Base-by-base conservation (phyloP, 2,113 vertebrate genomes). In the Sebastes fasciatus region DNA sequence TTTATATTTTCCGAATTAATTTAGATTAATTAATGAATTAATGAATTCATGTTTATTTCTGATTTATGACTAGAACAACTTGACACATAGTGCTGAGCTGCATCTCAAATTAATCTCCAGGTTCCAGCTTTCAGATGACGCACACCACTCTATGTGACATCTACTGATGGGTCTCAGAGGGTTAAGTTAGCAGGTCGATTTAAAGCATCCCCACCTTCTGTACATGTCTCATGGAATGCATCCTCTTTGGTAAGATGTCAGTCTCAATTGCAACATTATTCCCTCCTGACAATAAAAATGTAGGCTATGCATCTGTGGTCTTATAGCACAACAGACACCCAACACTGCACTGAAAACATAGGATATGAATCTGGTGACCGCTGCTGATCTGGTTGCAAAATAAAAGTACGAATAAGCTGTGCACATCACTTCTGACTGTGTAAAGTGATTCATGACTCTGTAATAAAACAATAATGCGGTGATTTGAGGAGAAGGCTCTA, bases 301-400 rank as follows among this genome's bases (percentile, higher is more conserved):
- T 42, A 58, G 45, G 19, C 17, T 34, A 42, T 70, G 5, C 26
- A 54, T 72, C 12, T 21, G 52, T 45, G 11, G 6, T 17, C n/a
- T 23, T 6, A 52, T 12, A 5, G 2, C 45, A 46, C 7, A 46
- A 49, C 11, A 17, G 8, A 42, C 8, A 9, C 21, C 17, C 2
- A 52, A 17, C 23, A 65, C 9, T n/a, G 13, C 45, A 16, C 42
- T 14, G 48, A 14, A 63, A 68, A 63, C 83, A 34, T 61, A 34
- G 34, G 21, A 10, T 43, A 68, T 19, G 52, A 34, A 63, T 72
- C 69, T 79, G 19, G 9, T 52, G n/a, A 43, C 26, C 4, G 34
- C 34, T 4, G 54, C 62, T 64, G 49, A 81, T 49, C 57, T n/a
- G 68, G 57, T 75, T 80, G 57, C 62, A 40, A 64, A 14, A 64